Conservation (phyloP, 1,140 invertebrate genomes). For the Penaeus japonicus region DNA sequence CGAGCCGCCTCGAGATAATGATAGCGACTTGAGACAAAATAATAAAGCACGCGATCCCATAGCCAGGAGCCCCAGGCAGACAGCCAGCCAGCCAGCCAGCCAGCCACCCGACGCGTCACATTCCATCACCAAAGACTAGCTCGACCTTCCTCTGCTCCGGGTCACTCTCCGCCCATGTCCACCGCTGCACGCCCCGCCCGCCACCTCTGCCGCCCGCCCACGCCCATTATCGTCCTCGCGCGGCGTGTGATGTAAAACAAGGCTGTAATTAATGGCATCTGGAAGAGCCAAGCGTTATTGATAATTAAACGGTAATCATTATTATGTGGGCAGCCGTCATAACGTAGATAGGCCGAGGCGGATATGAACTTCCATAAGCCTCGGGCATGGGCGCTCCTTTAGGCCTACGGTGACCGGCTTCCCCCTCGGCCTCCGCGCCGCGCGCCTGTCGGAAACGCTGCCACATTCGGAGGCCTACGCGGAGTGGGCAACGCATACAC, state of each 20-base stretch:
- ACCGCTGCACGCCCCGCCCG: neutral
- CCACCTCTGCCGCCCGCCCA: neutral
- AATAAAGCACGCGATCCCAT: no score
- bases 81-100: no score
- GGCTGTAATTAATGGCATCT: slow-evolving; percentile 39
- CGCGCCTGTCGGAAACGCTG: no score
- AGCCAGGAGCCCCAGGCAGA: no score
- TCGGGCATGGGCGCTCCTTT: neutral
- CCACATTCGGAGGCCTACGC: no score
- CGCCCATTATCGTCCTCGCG: neutral
- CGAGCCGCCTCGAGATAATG: no score
- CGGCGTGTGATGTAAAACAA: neutral
- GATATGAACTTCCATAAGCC: neutral
- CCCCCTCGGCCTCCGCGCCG: no score
- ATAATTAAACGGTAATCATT: slow-evolving; percentile 39
- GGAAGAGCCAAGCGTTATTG: slow-evolving; percentile 21
- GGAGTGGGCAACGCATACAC: no score
- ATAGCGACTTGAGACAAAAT: no score
- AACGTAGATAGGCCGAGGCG: neutral
- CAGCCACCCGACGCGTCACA: no score
- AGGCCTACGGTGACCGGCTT: neutral
- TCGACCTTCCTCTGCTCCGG: neutral
- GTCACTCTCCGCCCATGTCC: neutral
- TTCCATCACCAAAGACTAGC: no score
- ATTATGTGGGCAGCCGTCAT: slow-evolving; percentile 14